Evolutionary conservation across 2,113 vertebrate genomes (phyloP), one percentile per base, ranked within the genome.

Genomic region (Lipotes vexillifer): DNA sequence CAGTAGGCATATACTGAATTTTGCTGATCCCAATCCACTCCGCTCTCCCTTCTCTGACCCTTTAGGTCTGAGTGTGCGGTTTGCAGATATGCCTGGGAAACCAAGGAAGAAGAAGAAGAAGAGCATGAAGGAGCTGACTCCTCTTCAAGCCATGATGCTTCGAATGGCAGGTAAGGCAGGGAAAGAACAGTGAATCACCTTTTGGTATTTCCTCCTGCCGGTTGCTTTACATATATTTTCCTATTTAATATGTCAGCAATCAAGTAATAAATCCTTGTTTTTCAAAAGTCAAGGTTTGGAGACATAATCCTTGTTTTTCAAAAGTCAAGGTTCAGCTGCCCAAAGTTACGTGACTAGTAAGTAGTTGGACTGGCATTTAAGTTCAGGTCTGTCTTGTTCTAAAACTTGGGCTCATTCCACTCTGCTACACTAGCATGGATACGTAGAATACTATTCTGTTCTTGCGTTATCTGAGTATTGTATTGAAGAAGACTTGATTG

Each of bases 141-240:
- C 99, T 1, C 99, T 99, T 83, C 99, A 99, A 98, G 99, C 99
- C 57, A 99, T 99, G 99, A 99, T 99, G 99, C 98, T 99, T 49
- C 99, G 99, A 97, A 99, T 99, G 99, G 99, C 99, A 97, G 99
- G 99, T 99, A 95, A 94, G 97, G 44, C 46, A 11, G 44, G 25
- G 9, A 78, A 52, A 71, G 25, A 59, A 33, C 1, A 36, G 52
- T 6, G 12, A 78, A 1, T 86, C 36, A 5, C 29, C 17, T 46
- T 66, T 49, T 41, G 4, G 8, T n/a, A 12, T 78, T 92, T 63
- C 18, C 41, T 89, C 8, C 6, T 36, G 10, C 68, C 21, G 13
- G 13, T 90, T 66, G 29, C 81, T 81, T 88, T 81, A 52, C 21
- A 6, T 68, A 31, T 1, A 6, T 68, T 89, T 61, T 87, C 55